Conservation (phyloP, 2,888 invertebrate genomes). For the Andrena bucephala region DNA sequence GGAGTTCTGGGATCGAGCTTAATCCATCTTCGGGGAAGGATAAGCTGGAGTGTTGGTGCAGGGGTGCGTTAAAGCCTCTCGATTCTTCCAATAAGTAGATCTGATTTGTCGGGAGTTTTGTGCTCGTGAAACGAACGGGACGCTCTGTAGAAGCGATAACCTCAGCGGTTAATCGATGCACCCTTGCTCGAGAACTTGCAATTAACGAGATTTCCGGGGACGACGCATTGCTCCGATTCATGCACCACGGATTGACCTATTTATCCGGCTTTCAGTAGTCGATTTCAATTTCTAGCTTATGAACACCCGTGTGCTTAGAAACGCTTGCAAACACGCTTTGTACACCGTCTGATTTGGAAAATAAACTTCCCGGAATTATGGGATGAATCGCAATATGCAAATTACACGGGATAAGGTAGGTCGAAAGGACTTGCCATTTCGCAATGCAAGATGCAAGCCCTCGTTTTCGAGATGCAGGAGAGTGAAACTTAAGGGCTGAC, state of each 20-base stretch:
- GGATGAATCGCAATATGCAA: no score
- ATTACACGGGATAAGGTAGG: no score
- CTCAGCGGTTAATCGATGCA: slow-evolving; percentile 26
- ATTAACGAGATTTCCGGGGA: slow-evolving; percentile 49
- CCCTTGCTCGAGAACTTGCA: slow-evolving; percentile 44
- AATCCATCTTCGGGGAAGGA: background rate
- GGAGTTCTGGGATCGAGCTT: background rate
- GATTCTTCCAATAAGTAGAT: background rate
- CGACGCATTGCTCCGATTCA: slow-evolving; percentile 25
- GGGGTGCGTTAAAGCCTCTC: background rate
- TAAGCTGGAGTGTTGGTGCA: background rate
- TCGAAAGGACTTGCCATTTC: no score
- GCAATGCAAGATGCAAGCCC: no score
- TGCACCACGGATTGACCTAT: slow-evolving; percentile 43
- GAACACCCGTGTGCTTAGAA: no score
- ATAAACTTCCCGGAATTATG: no score
- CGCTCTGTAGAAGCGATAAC: slow-evolving; percentile 4
- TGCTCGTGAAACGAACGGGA: slow-evolving; percentile 10
- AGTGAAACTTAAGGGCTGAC: no score
- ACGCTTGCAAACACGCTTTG: no score
- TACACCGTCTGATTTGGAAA: no score
- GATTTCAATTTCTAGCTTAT: slow-evolving; percentile 13
- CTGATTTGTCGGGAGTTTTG: background rate
- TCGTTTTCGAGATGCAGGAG: no score
- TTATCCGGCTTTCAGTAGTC: slow-evolving; percentile 30